Base-by-base conservation (phyloP, 1,140 invertebrate species). In the Leguminivora glycinivorella region DNA sequence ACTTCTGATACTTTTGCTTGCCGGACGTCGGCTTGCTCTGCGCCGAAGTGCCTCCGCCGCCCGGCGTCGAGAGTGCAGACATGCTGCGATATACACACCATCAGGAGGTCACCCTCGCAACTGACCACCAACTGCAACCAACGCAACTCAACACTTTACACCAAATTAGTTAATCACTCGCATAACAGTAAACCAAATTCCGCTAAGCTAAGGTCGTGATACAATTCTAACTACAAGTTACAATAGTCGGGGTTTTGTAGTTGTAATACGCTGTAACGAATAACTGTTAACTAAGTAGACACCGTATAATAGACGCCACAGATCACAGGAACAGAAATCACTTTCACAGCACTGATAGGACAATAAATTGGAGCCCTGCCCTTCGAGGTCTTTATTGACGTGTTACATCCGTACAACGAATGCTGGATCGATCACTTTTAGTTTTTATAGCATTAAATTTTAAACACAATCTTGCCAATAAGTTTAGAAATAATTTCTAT, bases 1-100 rank as follows among this genome's bases (percentile, higher is more conserved):
- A 95, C 91, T 97, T 96, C 93, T 97, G 96, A 94, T 95, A 99
- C 94, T 98, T 98, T 92, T 95, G 95, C 95, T 98, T 98, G 87
- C 87, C 88, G 84, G 89, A 90, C 86, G 92, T 87, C 83, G 90
- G 84, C 86, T 91, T 89, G 87, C 87, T 91, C 85, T 92, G 88
- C 87, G 84, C 85, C 87, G 89, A 89, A 90, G 87, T 91, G 80
- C 90, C 91, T 92, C 91, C 92, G 90, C 92, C 91, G 89, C 89
- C 86, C 87, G 92, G 89, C 91, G 92, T 90, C 81, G 92, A 92
- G 88, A 92, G 89, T 92, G 92, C 92, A 92, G 92, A 92, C 92
- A 92, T 92, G 92, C 91, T 92, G 92, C 92, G 89, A 92, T 89
- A 85, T 89, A 91, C 88, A 90, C 92, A 92, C 91, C 92, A 92